Conservation (phyloP, 2,888 invertebrate species). For the Pristionchus japonicus region DNA sequence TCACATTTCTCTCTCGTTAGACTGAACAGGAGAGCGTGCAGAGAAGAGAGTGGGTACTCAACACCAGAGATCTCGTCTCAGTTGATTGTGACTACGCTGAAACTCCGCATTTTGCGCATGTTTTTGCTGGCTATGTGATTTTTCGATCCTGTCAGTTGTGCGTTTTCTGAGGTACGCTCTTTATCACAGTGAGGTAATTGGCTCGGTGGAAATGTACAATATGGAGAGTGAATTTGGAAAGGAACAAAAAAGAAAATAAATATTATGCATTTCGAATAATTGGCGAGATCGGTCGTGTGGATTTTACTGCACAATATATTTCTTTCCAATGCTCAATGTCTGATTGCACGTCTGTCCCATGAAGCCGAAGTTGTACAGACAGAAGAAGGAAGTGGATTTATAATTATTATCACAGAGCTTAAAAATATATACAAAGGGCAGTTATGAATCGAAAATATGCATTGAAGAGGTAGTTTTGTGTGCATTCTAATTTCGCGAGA, state of each 20-base stretch:
- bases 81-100: neutral
- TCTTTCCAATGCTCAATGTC: neutral
- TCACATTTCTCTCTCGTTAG: neutral
- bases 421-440: no score
- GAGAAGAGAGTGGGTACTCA: neutral
- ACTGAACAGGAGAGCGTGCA: neutral
- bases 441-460: no score
- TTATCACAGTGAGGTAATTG: neutral
- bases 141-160: neutral
- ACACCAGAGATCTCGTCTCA: neutral
- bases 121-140: neutral
- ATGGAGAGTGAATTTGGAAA: no score
- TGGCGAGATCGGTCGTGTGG: no score
- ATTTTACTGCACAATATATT: no score
- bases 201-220: neutral
- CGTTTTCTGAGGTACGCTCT: neutral
- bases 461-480: no score
- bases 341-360: neutral
- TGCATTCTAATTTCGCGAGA: no score
- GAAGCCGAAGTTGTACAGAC: neutral
- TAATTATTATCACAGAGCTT: neutral
- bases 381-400: neutral
- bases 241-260: neutral
- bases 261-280: no score
- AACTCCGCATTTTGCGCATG: neutral